Evolutionary conservation across 2,113 vertebrate genomes (phyloP).

Genomic region (Cavia porcellus): DNA sequence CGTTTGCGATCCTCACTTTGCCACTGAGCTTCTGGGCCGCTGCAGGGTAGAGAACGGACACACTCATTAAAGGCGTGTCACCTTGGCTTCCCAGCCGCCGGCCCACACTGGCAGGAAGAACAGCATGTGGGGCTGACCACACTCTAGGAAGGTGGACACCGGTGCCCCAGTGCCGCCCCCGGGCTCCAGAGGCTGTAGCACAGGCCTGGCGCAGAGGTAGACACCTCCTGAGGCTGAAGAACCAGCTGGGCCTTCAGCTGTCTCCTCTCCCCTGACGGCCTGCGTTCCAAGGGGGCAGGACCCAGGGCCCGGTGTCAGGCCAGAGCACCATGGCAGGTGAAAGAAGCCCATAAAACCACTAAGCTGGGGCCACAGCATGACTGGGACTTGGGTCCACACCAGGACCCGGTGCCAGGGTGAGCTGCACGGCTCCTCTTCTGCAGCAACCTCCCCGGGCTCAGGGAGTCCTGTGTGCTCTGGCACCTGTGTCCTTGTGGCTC

Average conservation of each 20-base stretch:
- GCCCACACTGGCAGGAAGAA: background rate
- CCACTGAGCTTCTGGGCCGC: constrained; percentile 88
- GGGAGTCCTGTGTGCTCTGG: no score
- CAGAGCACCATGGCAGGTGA: background rate
- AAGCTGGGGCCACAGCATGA: background rate
- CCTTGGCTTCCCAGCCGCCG: accelerated
- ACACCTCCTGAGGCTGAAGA: accelerated
- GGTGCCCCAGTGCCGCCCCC: accelerated
- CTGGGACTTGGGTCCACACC: accelerated
- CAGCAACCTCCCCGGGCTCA: accelerated
- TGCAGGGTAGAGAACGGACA: constrained; percentile 75
- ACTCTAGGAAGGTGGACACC: accelerated
- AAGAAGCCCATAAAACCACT: no score
- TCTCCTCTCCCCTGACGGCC: accelerated
- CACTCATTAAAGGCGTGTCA: background rate
- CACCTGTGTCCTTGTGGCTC: accelerated
- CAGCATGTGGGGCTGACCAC: background rate
- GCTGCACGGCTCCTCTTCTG: accelerated
- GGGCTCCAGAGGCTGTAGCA: background rate
- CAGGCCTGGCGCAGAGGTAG: background rate
- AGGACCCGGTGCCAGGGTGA: accelerated
- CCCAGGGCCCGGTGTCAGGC: accelerated
- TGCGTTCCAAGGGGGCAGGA: accelerated
- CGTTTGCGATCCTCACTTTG: constrained; percentile 85
- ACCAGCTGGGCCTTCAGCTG: background rate